Evolutionary conservation across 1,140 invertebrate species (phyloP), one percentile per base, ranked within the genome.

Genomic region (Protaetia brevitarsis): DNA sequence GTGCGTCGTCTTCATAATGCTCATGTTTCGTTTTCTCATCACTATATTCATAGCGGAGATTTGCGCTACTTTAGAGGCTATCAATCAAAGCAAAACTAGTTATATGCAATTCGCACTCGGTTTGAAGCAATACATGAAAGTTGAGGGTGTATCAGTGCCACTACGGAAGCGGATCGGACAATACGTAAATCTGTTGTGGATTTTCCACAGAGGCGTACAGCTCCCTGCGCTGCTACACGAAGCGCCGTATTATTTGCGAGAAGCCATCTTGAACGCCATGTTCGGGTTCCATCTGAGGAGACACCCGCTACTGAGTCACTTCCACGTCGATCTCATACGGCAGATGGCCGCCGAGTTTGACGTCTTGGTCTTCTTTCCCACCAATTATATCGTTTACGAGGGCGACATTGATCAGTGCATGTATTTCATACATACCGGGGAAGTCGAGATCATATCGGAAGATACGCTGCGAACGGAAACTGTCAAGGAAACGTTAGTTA

Each of bases 191-290:
- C n/a, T 66, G 1, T 27, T 68, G 0, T 60, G 64, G 60, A 31
- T 34, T 10, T 58, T 36, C 23, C 45, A 67, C 8, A 36, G 59
- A 8, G 66, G 69, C 3, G 51, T 60, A 1, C 66, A 70, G 37
- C 66, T 63, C 23, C 69, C 69, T 2, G 41, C 29, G 16, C 36
- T 70, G 8, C 29, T 70, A 57, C 45, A 64, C 23, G 34, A 64
- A 13, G 66, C 69, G n/a, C 69, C 69, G 2, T 66, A 68, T 61
- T 70, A 70, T 51, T 30, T 70, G 10, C 19, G 62, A 10, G 69
- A 70, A 64, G 69, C 69, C 2, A 62, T 70, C 10, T 60, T 70
- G 29, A 66, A 70, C 37, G 68, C 69, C 2, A 64, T 71, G 67
- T 71, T 68, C 56, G 69, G 69, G n/a, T 68, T 58, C 19, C 69